These are phyloP conservation scores for Apostichopus japonicus DNA, from an alignment of 35 echinoderm and acorn worm genomes.

Conservation along the genomic window DNA sequence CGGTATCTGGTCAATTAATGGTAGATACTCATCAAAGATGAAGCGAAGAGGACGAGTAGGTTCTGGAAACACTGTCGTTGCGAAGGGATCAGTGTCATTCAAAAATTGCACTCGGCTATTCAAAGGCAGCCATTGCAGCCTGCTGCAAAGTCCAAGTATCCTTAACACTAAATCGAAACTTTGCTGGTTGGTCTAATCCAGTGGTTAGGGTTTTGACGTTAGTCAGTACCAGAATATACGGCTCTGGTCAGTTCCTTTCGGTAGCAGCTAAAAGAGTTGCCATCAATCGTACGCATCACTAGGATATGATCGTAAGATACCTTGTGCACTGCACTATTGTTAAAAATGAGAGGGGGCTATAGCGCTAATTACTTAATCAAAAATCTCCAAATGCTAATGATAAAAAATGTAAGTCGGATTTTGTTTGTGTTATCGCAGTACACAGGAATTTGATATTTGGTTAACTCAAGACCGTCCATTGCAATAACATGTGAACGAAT, in stretches of 20 bases:
- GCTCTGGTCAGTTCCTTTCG: too few relatives aligned
- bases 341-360: background rate
- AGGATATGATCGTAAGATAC: too few relatives aligned
- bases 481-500: too few relatives aligned
- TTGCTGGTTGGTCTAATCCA: too few relatives aligned
- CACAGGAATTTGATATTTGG: too few relatives aligned
- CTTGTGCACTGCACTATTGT: too few relatives aligned
- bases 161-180: background rate
- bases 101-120: conserved; percentile 92
- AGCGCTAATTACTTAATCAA: background rate
- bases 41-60: conserved; percentile 85
- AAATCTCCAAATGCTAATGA: background rate
- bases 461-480: too few relatives aligned
- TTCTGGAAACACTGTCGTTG: conserved; percentile 92
- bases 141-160: background rate
- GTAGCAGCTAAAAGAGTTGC: too few relatives aligned
- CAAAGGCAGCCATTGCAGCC: conserved; percentile 71
- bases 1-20: conserved; percentile 85
- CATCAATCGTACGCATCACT: too few relatives aligned
- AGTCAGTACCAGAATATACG: too few relatives aligned
- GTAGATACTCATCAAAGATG: conserved; percentile 92
- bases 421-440: too few relatives aligned
- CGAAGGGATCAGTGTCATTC: conserved; percentile 97
- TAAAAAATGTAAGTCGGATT: background rate
- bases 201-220: too few relatives aligned